phyloP scores from a whole-genome alignment of 1,140 invertebrate species.

The Pogonus chalceus region DNA sequence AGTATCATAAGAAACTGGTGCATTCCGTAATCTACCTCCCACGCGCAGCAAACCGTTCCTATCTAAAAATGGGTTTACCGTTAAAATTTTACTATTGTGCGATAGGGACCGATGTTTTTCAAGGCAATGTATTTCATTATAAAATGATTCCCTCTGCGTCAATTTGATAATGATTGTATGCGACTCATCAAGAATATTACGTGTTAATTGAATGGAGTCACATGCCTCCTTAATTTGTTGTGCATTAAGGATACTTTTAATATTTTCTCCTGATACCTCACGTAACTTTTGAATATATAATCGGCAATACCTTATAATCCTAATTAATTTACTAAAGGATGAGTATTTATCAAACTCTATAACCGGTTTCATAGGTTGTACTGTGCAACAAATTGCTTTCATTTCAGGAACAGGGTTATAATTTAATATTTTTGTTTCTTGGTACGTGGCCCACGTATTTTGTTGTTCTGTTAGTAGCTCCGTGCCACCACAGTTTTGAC shows the following conservation, averaged over 20 bases:
- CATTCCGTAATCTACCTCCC: constrained; percentile 15
- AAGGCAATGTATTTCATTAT: background rate
- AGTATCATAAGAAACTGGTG: constrained; percentile 7
- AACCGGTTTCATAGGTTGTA: background rate
- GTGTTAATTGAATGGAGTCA: background rate
- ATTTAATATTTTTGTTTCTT: constrained; percentile 19
- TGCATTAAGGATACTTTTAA: constrained; percentile 2
- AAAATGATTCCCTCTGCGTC: background rate
- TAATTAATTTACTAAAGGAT: too few species aligned
- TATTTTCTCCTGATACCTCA: too few species aligned
- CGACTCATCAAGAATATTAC: background rate
- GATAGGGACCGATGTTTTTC: background rate
- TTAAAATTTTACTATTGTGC: background rate
- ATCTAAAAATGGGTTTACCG: constrained; percentile 14
- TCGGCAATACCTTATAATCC: too few species aligned
- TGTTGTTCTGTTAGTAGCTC: constrained; percentile 13
- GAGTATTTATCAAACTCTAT: too few species aligned
- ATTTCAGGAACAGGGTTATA: constrained; percentile 8
- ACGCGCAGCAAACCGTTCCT: constrained; percentile 14
- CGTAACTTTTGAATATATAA: too few species aligned
- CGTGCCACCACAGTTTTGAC: constrained; percentile 17
- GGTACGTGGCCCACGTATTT: constrained; percentile 25
- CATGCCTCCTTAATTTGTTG: background rate
- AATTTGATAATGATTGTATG: background rate
- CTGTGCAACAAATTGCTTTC: constrained; percentile 15